Evolutionary conservation across 2,113 vertebrate genomes (phyloP).

Genomic region (Chaenocephalus aceratus): DNA sequence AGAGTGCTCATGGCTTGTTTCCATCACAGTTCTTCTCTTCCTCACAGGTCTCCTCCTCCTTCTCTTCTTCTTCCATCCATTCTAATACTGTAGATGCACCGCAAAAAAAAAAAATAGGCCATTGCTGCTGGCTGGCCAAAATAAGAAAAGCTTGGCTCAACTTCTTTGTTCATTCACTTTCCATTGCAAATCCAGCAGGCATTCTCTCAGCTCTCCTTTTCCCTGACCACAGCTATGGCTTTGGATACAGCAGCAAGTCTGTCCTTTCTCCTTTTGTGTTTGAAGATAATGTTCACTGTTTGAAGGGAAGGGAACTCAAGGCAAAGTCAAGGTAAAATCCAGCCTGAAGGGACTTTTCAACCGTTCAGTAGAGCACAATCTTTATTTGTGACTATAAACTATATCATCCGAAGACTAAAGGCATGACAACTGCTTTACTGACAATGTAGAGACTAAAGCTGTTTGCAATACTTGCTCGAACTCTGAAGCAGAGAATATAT

Average conservation of each 20-base stretch:
- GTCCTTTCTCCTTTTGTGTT: conserved; percentile 79
- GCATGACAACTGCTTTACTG: conserved; percentile 31
- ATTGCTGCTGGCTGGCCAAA: conserved; percentile 69
- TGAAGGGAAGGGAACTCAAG: conserved; percentile 60
- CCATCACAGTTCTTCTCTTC: conserved; percentile 70
- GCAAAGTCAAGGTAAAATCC: conserved; percentile 55
- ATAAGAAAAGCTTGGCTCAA: conserved; percentile 77
- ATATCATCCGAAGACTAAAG: conserved; percentile 30
- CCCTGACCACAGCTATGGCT: conserved; percentile 79
- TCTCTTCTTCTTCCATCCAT: conserved; percentile 50
- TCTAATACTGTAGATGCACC: conserved; percentile 58
- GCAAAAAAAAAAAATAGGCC: conserved; percentile 57
- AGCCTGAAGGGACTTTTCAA: conserved; percentile 44
- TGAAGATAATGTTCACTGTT: conserved; percentile 78
- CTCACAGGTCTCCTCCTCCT: conserved; percentile 48
- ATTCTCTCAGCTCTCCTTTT: conserved; percentile 75
- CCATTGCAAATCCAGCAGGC: conserved; percentile 81
- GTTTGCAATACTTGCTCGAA: conserved; percentile 22
- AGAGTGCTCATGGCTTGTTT: conserved; percentile 67
- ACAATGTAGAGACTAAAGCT: conserved; percentile 5
- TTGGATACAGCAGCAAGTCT: conserved; percentile 77
- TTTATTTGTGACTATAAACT: conserved; percentile 37
- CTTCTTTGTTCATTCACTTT: conserved; percentile 79
- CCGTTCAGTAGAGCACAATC: conserved; percentile 24
- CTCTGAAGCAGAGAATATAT: conserved; percentile 22